Conservation (phyloP, 2,888 invertebrate species). For the Andricus curvator region DNA sequence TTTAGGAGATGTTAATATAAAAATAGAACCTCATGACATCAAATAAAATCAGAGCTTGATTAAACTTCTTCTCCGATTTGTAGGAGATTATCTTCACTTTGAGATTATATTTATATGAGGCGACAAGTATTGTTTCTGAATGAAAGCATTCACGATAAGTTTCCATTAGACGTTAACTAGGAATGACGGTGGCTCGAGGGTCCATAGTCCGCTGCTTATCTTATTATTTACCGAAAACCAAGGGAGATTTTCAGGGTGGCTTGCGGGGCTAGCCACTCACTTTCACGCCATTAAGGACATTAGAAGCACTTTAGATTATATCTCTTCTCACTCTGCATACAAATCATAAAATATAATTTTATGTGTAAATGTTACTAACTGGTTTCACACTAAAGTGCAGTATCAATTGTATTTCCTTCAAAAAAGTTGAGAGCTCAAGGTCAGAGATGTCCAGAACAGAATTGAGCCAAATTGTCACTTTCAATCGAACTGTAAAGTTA, state of each 20-base stretch:
- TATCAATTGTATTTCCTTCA: neutral
- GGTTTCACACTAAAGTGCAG: neutral
- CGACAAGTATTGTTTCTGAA: neutral
- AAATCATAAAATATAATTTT: neutral
- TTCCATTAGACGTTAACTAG: neutral
- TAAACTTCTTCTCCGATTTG: neutral
- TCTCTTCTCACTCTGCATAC: neutral
- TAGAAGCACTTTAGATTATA: neutral
- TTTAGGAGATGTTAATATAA: neutral
- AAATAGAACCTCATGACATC: neutral
- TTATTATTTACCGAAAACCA: constrained; percentile 7
- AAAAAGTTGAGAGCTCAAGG: neutral
- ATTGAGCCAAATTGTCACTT: neutral
- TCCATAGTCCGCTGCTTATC: neutral
- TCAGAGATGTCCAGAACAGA: neutral
- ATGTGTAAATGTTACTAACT: neutral
- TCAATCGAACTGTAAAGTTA: neutral
- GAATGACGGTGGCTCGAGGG: neutral
- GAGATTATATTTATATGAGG: neutral
- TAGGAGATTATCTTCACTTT: neutral
- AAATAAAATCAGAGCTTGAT: neutral
- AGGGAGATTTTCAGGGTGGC: neutral
- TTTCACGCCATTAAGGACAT: neutral
- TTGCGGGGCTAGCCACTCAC: neutral
- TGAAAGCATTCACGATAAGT: neutral